Evolutionary conservation across 1,140 invertebrate species (phyloP), one percentile per base, ranked within the genome.

Genomic region (Mactra quadrangularis): DNA sequence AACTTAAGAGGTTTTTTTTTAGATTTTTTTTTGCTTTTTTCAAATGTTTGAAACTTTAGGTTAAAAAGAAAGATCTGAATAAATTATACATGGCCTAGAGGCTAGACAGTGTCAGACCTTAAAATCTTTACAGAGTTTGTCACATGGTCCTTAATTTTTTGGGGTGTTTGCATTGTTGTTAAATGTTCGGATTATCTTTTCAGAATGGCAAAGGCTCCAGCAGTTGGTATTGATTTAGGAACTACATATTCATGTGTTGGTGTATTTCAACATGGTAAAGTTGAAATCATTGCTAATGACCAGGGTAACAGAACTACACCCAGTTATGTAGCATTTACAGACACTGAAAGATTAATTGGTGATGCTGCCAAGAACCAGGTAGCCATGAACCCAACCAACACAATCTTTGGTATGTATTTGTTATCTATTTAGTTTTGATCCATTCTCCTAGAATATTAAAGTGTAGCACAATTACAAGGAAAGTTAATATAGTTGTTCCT

Each of bases 271-370:
- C 93, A 95, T 91, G 98, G 98, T 90, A 98, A 98, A 93, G 98
- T 99, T 70, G 98, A 99, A 95, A 99, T 99, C 90, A 98, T 99
- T 93, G 97, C 98, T 88, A 99, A 98, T 88, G 96, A 98, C 87
- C 97, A 98, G 92, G 97, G 97, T 59, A 97, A 98, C 91, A 94
- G 97, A 77, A 98, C 96, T 89, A 95, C 90, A 97, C 97, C 87
- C 72, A 93, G 96, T 66, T 98, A 97, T 91, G 97, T 98, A 15
- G 97, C 97, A 6, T 98, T 98, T 92, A 97, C 95, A 3, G 97
- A 98, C 64, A 95, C 96, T 0, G 97, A 98, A 91, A 93, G 97
- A 41, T 93, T 98, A 13, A 96, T 98, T 82, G 97, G 97, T 27
- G 97, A 98, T 95, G 97, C 98, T 83, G 98, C 98, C 87, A 99